Evolutionary conservation across 2,888 invertebrate genomes (phyloP), one percentile per base, ranked within the genome.

Genomic region (Apoda limacodes): DNA sequence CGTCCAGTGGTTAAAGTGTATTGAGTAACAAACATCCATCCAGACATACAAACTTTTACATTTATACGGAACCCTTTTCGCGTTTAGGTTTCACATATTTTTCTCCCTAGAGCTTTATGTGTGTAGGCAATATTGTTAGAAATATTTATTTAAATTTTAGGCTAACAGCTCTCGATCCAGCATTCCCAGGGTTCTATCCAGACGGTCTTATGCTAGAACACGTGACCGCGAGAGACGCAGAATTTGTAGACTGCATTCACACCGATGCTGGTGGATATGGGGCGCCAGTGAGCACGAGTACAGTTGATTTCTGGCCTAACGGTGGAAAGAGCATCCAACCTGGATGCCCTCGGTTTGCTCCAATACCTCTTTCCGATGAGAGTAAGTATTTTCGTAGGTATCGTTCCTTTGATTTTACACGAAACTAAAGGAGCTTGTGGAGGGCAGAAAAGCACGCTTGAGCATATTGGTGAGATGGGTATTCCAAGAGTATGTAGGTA

Each of bases 181-280:
- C 85, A 6, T 85, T 85, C 51, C 85, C 85, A 17, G 69, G 75
- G 5, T 85, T 85, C 50, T 85, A 85, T 45, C 78, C 80, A 1
- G 76, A 74, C 21, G 74, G 74, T 2, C 60, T 78, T 25, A 52
- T 78, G 32, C 67, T 75, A 69, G 74, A 74, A 9, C 85, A 84
- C 42, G 55, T 85, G 7, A 68, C 46, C 21, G 69, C 71, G 2
- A 63, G 60, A 2, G 85, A 85, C 50, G 85, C 85, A 0, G 80
- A 82, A 27, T 84, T 85, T 24, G 85, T 85, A 2, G 85, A 89
- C 55, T 82, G 89, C 4, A 88, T 89, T 34, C 89, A 89, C 50
- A 87, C 89, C 1, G 87, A 88, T 43, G 85, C 85, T 0, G 85
- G 85, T 14, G 67, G 78, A 0, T 85, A 85, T 35, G 86, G 85